A percentile compares a stretch with the other conserved stretches of the same genome.
phyloP scores from a whole-genome alignment of 2,797 vertebrate species.

The Otus scops region DNA sequence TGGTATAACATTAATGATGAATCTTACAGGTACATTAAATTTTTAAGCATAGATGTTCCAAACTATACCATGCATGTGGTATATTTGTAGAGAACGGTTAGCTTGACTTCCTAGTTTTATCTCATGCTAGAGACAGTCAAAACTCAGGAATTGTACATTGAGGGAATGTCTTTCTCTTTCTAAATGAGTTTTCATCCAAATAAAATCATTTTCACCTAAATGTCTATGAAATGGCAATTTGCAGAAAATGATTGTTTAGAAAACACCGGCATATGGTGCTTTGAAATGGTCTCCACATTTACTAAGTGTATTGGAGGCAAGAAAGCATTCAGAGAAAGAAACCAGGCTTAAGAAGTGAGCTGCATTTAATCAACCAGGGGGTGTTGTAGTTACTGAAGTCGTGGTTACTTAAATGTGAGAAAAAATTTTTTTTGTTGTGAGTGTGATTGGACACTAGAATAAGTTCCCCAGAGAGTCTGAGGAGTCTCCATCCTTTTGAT shows the following conservation, averaged over 20 bases:
- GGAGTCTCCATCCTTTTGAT: background rate
- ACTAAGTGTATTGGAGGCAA: background rate
- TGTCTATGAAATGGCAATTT: background rate
- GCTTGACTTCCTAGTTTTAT: background rate
- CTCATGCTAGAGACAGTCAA: background rate
- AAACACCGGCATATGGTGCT: background rate
- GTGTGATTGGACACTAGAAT: fast-evolving
- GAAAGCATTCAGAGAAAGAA: background rate
- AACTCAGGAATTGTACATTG: background rate
- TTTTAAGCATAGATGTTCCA: background rate
- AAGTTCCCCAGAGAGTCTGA: background rate
- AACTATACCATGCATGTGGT: background rate
- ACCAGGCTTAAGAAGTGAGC: background rate
- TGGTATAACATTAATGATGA: background rate
- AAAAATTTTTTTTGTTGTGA: background rate
- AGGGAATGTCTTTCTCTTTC: background rate
- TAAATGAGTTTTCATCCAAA: background rate
- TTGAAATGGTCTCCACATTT: background rate
- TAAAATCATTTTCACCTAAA: background rate
- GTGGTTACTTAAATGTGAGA: background rate
- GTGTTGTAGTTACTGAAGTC: background rate
- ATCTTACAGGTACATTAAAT: background rate
- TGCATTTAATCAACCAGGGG: background rate
- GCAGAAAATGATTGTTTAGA: background rate
- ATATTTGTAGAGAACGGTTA: background rate